Base-by-base conservation (phyloP, 2,797 vertebrate species). In the Limosa lapponica region DNA sequence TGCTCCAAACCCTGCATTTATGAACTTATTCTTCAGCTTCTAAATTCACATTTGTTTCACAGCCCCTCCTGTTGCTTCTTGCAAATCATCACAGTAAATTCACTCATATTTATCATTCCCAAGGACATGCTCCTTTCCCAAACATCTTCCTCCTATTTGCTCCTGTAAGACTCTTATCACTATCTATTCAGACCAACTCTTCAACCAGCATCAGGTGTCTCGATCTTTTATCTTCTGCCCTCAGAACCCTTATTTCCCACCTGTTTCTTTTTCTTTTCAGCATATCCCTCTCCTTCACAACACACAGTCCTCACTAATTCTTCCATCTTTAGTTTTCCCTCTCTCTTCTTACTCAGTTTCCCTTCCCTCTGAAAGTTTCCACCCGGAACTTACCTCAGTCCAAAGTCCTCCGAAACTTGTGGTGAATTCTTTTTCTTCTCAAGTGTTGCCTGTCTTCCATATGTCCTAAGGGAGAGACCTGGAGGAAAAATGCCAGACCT, bases 391-490 rank as follows among this genome's bases (percentile, higher is more conserved):
- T 3, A 0, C 30, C 11, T 66, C 23, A 61, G 14, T 36, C 32
- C 11, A 3, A 67, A 77, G 13, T n/a, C 82, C 28, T 78, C 51
- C 5, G 23, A 52, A 62, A 25, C 58, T 69, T 41, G 10, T 14
- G 4, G 18, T 48, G 72, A 81, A 46, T 37, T 7, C 11, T 37
- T 64, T 41, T 70, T 54, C 36, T 82, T 73, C 49, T 78, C 19
- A 59, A 1, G 0, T 23, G 20, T 8, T 61, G 27, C 61, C 23
- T 85, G 7, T 67, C 19, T 69, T 62, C 57, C 27, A 0, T 30
- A 8, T 37, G 10, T 54, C 20, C 32, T n/a, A 6, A 71, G 22
- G 37, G 17, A 89, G 22, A 57, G 8, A 39, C 20, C 3, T 23
- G 10, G 15, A 92, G 9, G 24, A 61, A 89, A 58, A 61, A 32